Conservation (phyloP, 2,797 vertebrate species). For the Brachymystax lenok region DNA sequence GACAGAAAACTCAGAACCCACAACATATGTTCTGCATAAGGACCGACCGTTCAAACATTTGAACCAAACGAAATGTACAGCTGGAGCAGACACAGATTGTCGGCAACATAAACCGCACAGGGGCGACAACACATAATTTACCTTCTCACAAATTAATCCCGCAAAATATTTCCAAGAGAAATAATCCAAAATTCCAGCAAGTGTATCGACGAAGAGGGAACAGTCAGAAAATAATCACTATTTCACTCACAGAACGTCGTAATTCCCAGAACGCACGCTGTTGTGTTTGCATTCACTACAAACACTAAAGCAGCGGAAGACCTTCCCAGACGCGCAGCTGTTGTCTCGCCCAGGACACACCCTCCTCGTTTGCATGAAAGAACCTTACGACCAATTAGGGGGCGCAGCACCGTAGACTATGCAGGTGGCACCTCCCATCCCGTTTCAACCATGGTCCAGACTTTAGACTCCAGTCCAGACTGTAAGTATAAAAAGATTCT, state of each 20-base stretch:
- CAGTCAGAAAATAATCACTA: neutral
- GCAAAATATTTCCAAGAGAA: neutral
- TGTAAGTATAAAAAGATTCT: neutral
- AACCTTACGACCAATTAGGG: slow-evolving; percentile 33
- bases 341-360: slow-evolving; percentile 19
- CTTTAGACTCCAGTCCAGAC: neutral
- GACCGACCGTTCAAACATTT: neutral
- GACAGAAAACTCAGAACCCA: neutral
- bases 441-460: neutral
- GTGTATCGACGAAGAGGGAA: neutral
- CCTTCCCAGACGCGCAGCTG: neutral
- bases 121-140: neutral
- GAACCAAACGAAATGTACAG: neutral
- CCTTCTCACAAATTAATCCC: neutral
- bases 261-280: slow-evolving; percentile 18
- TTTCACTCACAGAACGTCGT: slow-evolving; percentile 11
- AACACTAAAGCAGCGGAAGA: neutral
- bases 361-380: slow-evolving; percentile 31
- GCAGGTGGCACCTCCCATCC: slow-evolving; percentile 12
- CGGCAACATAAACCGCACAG: neutral
- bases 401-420: slow-evolving; percentile 11
- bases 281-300: neutral
- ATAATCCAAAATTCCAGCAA: slow-evolving; percentile 22
- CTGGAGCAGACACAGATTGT: neutral
- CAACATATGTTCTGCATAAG: neutral